Conservation (phyloP, 2,888 invertebrate genomes). For the Epinotia ramella region DNA sequence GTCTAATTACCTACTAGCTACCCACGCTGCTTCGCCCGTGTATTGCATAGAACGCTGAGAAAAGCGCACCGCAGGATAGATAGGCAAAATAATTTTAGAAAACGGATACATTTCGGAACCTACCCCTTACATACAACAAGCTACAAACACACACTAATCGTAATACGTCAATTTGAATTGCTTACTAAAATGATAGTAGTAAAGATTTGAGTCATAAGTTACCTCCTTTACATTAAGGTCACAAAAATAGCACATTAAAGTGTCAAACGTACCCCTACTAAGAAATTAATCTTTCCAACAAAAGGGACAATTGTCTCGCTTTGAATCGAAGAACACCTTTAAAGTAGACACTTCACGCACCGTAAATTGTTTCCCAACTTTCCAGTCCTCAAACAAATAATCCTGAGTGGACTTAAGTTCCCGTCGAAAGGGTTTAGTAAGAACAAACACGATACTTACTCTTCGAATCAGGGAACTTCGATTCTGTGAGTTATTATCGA, state of each 20-base stretch:
- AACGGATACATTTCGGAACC: too few relatives aligned
- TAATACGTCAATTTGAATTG: too few relatives aligned
- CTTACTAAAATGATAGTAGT: neutral
- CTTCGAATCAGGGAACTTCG: conserved; percentile 13
- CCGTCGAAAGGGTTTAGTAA: conserved; percentile 19
- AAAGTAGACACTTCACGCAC: conserved; percentile 21
- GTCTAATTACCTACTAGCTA: too few relatives aligned
- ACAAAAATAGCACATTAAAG: conserved; percentile 12
- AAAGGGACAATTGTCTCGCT: conserved; percentile 37
- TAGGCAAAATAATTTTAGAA: too few relatives aligned
- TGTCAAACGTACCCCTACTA: conserved; percentile 15
- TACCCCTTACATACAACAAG: too few relatives aligned
- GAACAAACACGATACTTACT: conserved; percentile 9
- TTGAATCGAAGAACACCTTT: conserved; percentile 33
- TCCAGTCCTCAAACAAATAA: conserved; percentile 30
- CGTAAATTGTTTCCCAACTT: conserved; percentile 37
- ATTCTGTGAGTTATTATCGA: conserved; percentile 14
- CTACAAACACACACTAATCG: too few relatives aligned
- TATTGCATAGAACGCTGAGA: too few relatives aligned
- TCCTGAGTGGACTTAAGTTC: conserved; percentile 37
- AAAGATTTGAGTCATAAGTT: neutral
- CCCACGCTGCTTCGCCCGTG: too few relatives aligned
- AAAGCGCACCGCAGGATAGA: too few relatives aligned
- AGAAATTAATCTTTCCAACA: conserved; percentile 38
- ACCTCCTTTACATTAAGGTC: neutral